Conservation (phyloP, 2,113 vertebrate genomes). For the Alligator sinensis region DNA sequence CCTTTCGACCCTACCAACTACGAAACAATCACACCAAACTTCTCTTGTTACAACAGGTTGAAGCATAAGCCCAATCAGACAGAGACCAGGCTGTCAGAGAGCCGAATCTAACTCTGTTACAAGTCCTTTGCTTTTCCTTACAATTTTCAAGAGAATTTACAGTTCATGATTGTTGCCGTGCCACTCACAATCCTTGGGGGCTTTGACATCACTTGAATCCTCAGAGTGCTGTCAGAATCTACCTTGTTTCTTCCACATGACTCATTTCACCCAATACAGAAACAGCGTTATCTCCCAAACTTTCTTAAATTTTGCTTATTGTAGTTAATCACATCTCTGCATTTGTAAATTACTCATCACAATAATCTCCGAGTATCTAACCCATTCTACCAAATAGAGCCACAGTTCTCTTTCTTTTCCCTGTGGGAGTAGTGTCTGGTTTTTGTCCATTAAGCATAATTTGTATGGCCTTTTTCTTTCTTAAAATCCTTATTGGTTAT, state of each 20-base stretch:
- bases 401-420: not conserved
- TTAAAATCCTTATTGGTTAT: not conserved
- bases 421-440: not conserved
- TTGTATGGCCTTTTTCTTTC: not conserved
- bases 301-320: not conserved
- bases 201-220: not conserved
- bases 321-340: not conserved
- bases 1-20: no score
- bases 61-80: no score
- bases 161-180: not conserved
- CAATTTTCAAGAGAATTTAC: not conserved
- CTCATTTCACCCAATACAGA: not conserved
- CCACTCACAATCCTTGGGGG: not conserved
- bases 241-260: not conserved
- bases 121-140: rapidly evolving
- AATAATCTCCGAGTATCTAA: not conserved
- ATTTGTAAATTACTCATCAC: not conserved
- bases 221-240: not conserved
- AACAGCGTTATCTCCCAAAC: not conserved
- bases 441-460: not conserved
- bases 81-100: no score
- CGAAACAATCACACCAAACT: no score
- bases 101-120: no score
- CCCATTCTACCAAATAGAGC: not conserved
- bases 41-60: no score